Evolutionary conservation across 1,140 invertebrate species (phyloP), one percentile per base, ranked within the genome.

Genomic region (Plectrocnemia conspersa): DNA sequence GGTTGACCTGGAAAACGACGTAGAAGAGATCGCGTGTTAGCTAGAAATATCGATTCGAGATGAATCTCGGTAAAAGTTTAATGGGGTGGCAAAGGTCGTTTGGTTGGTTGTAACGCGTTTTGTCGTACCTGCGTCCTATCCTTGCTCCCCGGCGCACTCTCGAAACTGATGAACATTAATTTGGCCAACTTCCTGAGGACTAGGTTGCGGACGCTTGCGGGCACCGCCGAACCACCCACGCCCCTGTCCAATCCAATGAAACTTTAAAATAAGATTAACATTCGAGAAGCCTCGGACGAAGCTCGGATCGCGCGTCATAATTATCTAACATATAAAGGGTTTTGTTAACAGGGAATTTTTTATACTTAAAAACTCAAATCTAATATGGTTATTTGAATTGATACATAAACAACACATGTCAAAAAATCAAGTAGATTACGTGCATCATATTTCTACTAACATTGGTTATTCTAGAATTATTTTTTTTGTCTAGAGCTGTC

Each of bases 151-250:
- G 44, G 29, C 16, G 23, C 35, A 5, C 53, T 44, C 45, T 82
- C 80, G 63, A 83, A 79, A 55, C 77, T 77, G 66, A 82, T 79
- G 65, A 82, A 82, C 56, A 85, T 78, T 54, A 85, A 63, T 36
- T 75, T 75, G 9, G 83, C 82, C 52, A 86, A 70, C 49, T 80
- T 76, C 62, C 80, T 77, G 54, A 85, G 71, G 48, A 89, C 82
- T 38, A 91, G 69, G 40, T 77, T 80, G 63, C 84, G 82, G 16
- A 91, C 66, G 23, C 81, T 64, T 10, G 74, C 68, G 3, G 89
- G 88, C 19, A 93, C 86, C 64, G 85, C 80, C 50, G 81, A 79
- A 10, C 89, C 90, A 65, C 88, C 75, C 22, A 85, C 79, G 50
- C 91, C 90, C 64, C 89, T 84, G 70, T 73, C 75, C 27, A 6